Evolutionary conservation across 2,113 vertebrate genomes (phyloP).

Genomic region (Capricornis sumatraensis): DNA sequence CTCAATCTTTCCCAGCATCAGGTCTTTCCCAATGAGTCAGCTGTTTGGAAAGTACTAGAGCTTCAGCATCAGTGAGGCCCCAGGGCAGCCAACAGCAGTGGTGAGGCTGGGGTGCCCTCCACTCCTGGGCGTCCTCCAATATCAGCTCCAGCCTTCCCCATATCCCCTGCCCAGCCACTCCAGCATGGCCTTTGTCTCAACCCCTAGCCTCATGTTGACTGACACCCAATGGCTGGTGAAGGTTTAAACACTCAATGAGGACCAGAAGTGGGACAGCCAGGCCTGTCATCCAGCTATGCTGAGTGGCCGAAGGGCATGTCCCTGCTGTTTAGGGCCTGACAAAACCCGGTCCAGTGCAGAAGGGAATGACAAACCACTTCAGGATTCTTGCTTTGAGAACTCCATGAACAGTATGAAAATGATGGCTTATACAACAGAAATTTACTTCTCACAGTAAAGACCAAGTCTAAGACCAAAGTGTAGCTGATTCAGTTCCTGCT

Average conservation of each 20-base stretch:
- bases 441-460: not conserved
- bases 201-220: not conserved
- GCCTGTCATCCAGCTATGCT: not conserved
- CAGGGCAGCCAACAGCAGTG: accelerated
- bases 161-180: not conserved
- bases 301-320: not conserved
- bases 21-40: not conserved
- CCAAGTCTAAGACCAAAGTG: not conserved
- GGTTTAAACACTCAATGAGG: not conserved
- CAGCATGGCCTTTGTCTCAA: not conserved
- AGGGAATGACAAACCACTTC: not conserved
- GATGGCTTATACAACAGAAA: not conserved
- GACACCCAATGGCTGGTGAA: not conserved
- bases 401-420: not conserved
- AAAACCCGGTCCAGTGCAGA: not conserved
- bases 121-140: not conserved
- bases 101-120: not conserved
- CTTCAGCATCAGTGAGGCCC: not conserved
- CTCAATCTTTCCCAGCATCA: not conserved
- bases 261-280: not conserved
- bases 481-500: not conserved
- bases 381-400: not conserved
- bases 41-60: not conserved
- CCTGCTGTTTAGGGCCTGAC: not conserved
- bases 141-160: not conserved